Base-by-base conservation (phyloP, 2,888 invertebrate genomes). In the Gortyna flavago region DNA sequence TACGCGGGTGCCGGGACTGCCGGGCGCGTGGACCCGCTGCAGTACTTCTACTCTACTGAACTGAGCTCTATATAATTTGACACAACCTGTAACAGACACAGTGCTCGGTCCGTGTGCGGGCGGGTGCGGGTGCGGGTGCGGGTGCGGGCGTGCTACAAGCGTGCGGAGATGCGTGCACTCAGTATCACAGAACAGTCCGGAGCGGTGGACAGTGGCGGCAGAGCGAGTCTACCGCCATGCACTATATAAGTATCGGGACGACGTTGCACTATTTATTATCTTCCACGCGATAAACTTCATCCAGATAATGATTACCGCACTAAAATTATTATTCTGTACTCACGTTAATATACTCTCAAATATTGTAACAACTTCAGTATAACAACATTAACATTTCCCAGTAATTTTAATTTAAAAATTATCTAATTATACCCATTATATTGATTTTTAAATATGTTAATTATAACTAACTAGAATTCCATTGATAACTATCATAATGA, bases 331-430 rank as follows among this genome's bases (percentile, higher is more conserved):
- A 92, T 90, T 93, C 93, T 94, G 95, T 95, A 94, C 94, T 92
- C 93, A 92, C 93, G 93, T 93, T 94, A 94, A 96, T 96, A 97
- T 96, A 97, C 96, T 97, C 96, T 97, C 96, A 97, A 96, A 97
- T 96, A 97, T 96, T 96, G 95, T 96, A 97, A 97, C 97, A 97
- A 97, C 95, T 96, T 96, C 95, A 93, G 94, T 96, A 97, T 97
- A 97, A 97, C 96, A 97, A 97, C 96, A 91, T 96, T 96, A 97
- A 97, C 96, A 96, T 95, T 96, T 94, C 84, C 93, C 94, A 94
- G 95, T 95, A 91, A 90, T 92, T 93, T 85, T 86, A 87, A 75
- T 89, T 94, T 93, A 92, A 92, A 93, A 95, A 95, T 95, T 95
- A 96, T 93, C 95, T 96, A 95, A 94, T 94, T 92, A 92, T 94